Evolutionary conservation across 2,797 vertebrate species (phyloP).

Genomic region (Myiotriccus ornatus): DNA sequence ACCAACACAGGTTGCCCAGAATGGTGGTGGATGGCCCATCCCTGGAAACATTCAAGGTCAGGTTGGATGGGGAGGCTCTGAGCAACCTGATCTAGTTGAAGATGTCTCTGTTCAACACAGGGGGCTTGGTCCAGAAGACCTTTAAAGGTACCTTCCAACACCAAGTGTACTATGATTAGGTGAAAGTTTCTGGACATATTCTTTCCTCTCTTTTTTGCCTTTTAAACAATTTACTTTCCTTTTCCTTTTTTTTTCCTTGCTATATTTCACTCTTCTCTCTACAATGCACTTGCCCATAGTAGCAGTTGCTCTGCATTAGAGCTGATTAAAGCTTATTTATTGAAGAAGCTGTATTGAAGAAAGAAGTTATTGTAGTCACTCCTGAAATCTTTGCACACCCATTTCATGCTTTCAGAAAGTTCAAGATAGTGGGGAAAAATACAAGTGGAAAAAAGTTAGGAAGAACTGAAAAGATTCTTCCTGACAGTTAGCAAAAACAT

Average conservation of each 20-base stretch:
- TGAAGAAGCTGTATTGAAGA: background rate
- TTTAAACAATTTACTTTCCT: background rate
- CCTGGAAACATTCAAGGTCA: background rate
- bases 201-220: background rate
- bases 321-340: background rate
- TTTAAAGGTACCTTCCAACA: background rate
- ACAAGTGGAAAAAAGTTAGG: background rate
- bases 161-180: background rate
- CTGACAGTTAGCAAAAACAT: background rate
- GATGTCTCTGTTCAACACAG: background rate
- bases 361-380: background rate
- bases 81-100: background rate
- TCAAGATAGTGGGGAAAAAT: background rate
- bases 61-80: too few relatives aligned
- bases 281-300: background rate
- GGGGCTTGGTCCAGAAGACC: background rate
- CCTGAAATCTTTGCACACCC: background rate
- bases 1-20: background rate
- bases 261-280: background rate
- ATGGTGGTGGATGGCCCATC: background rate
- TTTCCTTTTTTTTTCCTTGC: background rate
- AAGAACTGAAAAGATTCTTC: background rate
- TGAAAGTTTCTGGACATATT: background rate
- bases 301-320: background rate
- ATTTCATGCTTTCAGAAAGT: background rate